These are phyloP conservation scores for Anser brachyrhynchus DNA, from an alignment of 2,113 vertebrate species.

Conservation along the genomic window DNA sequence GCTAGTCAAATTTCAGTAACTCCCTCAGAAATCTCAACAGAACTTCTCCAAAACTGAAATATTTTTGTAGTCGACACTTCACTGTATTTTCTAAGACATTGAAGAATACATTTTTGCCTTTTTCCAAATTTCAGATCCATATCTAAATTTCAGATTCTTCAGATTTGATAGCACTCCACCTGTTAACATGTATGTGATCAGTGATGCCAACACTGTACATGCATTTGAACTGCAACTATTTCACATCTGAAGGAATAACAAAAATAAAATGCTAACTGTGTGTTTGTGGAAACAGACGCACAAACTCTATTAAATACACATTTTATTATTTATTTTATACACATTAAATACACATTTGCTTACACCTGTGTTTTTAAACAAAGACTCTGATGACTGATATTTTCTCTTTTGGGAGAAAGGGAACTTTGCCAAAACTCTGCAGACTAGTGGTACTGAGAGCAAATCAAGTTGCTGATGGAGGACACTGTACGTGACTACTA, in stretches of 20 bases:
- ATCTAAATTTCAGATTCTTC: neutral
- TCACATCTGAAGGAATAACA: neutral
- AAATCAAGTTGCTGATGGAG: neutral
- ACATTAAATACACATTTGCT: neutral
- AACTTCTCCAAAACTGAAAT: neutral
- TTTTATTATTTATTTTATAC: neutral
- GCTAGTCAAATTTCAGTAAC: fast-evolving
- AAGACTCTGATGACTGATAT: neutral
- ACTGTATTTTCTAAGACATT: neutral
- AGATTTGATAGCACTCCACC: neutral
- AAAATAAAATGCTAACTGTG: neutral
- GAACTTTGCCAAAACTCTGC: neutral
- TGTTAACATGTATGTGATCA: neutral
- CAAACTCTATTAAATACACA: neutral
- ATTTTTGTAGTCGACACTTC: neutral
- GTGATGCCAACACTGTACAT: neutral
- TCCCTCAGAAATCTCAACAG: neutral
- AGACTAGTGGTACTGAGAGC: neutral
- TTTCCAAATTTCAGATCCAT: neutral
- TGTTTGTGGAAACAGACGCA: neutral
- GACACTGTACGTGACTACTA: neutral
- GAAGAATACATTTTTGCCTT: neutral
- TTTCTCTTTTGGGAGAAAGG: neutral
- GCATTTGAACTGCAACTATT: neutral
- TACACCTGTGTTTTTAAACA: neutral